Percentiles rank a stretch among this genome's conserved stretches.
These are phyloP conservation scores for Heliconius ismenius DNA, from an alignment of 2,888 invertebrate genomes.

Conservation along the genomic window DNA sequence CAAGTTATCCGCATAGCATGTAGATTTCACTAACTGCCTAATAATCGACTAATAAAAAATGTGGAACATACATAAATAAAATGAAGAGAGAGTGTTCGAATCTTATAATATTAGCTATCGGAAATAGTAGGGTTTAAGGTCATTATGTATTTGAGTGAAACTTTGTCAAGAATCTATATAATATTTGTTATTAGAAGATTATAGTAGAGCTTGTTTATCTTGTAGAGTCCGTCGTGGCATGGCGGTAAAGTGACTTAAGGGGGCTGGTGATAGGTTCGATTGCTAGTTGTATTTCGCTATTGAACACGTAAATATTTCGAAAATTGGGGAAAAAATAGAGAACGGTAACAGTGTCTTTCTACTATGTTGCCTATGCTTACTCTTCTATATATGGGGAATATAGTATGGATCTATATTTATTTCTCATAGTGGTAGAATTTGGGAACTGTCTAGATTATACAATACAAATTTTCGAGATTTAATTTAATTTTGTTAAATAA, in stretches of 20 bases:
- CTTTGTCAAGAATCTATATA: background rate
- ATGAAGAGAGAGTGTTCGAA: slow-evolving; percentile 56
- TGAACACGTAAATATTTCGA: background rate
- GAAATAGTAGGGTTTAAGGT: slow-evolving; percentile 25
- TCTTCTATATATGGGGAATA: background rate
- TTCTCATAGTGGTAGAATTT: too few relatives aligned
- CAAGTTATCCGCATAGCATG: slow-evolving; percentile 49
- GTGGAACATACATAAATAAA: slow-evolving; percentile 63
- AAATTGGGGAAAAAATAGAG: background rate
- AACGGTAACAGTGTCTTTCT: background rate
- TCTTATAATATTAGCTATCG: slow-evolving; percentile 20
- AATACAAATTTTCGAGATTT: too few relatives aligned
- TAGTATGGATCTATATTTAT: background rate
- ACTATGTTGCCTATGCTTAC: background rate
- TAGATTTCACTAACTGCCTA: slow-evolving; percentile 52
- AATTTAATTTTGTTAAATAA: too few relatives aligned
- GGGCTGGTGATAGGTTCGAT: too few relatives aligned
- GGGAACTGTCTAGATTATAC: too few relatives aligned
- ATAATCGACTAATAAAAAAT: slow-evolving; percentile 59
- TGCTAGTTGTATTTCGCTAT: too few relatives aligned
- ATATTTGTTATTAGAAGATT: background rate
- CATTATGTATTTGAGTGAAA: slow-evolving; percentile 25
- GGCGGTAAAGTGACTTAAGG: too few relatives aligned
- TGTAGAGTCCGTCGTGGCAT: background rate
- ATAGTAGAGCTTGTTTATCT: background rate